Evolutionary conservation across 2,113 vertebrate species (phyloP), one percentile per base, ranked within the genome.

Genomic region (Fregata magnificens): DNA sequence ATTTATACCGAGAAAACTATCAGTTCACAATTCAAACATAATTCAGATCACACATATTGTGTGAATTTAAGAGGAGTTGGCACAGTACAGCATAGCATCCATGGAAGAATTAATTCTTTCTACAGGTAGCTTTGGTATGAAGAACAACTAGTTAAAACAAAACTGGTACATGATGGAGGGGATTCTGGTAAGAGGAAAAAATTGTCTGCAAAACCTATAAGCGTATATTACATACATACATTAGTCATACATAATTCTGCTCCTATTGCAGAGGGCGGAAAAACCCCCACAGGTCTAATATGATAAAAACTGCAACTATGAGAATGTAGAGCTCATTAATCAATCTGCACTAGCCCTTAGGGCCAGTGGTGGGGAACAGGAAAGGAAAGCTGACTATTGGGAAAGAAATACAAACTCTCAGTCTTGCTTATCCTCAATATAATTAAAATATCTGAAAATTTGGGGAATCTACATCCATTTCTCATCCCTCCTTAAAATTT

Each of bases 271-370:
- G 40, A 42, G 13, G 8, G 22, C 49, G 34, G 2, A 32, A 49
- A 92, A 74, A 1, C 1, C 56, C 79, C 96, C 89, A 49, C 59
- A 92, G 90, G 76, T 81, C 53, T 91, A 67, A 77, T 69, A 78
- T 50, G 67, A 78, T 90, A 88, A 95, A 93, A 97, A 80, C 42
- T 92, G 85, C 85, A 72, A 86, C 53, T 80, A 38, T 67, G 61
- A 78, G 65, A 70, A 44, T 71, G 47, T 73, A 66, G 66, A 96
- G 55, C 76, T 94, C 85, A 88, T 97, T 92, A 94, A 96, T 96
- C 93, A 95, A 78, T 65, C 74, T 66, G 45, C n/a, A 69, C 32
- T 77, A 78, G 47, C 88, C 88, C 85, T 93, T 69, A 88, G 47
- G 88, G 72, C 40, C 79, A 32, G 59, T 58, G 38, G 11, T 80